Evolutionary conservation across 2,113 vertebrate genomes (phyloP), one percentile per base, ranked within the genome.

Genomic region (Cebus imitator): DNA sequence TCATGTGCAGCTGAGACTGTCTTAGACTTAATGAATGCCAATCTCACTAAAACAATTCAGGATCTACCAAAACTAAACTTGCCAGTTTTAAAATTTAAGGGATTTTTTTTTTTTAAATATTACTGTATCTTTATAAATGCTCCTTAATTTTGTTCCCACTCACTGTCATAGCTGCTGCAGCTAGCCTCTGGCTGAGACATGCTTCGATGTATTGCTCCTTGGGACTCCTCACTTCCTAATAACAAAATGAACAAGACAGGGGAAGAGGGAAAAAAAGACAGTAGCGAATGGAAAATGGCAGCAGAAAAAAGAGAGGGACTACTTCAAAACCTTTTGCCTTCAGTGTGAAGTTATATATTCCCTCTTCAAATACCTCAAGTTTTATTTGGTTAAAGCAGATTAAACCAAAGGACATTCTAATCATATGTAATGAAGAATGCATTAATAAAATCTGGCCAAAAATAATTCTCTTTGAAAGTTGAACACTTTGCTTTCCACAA

Each of bases 171-270:
- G 96, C 89, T 88, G 94, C 96, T 97, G 95, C 97, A 95, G 76
- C 91, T 84, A 98, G 96, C 79, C 94, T 84, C 97, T 98, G 97
- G 95, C 96, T 98, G 96, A 96, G 94, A 98, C 81, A 87, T 9
- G 91, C 75, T 58, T 92, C 90, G 35, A 88, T 78, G 91, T 75
- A 84, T 27, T 75, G 93, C 80, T 98, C 95, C 96, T 82, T 30
- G 82, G 76, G 92, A 95, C 85, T 85, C 97, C 98, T 95, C 96
- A 94, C 93, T 95, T 97, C 98, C 97, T 97, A 94, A 72, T 64
- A 95, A 96, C 25, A 89, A 93, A 97, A 80, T 81, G 97, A 97
- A 97, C 96, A 97, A 96, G 94, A 97, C 5, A 1, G 70, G 37
- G 87, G 48, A 68, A 73, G 37, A 68, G 50, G 50, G 43, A 21